Conservation (phyloP, 2,888 invertebrate species). For the Cabera pusaria region DNA sequence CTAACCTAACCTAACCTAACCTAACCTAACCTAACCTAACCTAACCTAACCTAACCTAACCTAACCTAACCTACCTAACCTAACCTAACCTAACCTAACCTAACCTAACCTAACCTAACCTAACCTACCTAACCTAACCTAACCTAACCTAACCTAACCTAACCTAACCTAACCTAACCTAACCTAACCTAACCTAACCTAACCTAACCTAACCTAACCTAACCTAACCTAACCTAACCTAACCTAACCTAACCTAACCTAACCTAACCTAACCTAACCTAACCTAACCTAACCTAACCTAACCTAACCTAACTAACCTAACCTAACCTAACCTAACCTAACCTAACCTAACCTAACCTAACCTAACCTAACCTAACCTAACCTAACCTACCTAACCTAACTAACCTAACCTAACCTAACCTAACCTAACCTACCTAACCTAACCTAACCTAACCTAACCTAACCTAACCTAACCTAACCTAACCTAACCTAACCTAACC, state of each 20-base stretch:
- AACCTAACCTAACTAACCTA: constrained; percentile 9
- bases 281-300: constrained; percentile 4
- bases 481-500: constrained; percentile 23
- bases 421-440: constrained; percentile 31
- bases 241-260: constrained; percentile 4
- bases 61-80: constrained; percentile 14
- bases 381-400: constrained; percentile 1
- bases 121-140: constrained; percentile 8
- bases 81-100: constrained; percentile 13
- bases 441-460: constrained; percentile 29
- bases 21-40: constrained; percentile 14
- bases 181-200: constrained; percentile 12
- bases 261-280: constrained; percentile 4
- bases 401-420: constrained; percentile 29
- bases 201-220: constrained; percentile 7
- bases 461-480: constrained; percentile 27
- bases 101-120: constrained; percentile 13
- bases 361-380: constrained; percentile 17
- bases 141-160: constrained; percentile 10
- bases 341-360: constrained; percentile 24
- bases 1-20: constrained; percentile 14
- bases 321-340: constrained; percentile 22
- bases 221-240: constrained; percentile 6
- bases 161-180: constrained; percentile 14
- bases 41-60: constrained; percentile 13